A percentile compares a stretch with the other conserved stretches of the same genome.
phyloP scores from a whole-genome alignment of 2,113 vertebrate species.

The Leptobrachium leishanense region DNA sequence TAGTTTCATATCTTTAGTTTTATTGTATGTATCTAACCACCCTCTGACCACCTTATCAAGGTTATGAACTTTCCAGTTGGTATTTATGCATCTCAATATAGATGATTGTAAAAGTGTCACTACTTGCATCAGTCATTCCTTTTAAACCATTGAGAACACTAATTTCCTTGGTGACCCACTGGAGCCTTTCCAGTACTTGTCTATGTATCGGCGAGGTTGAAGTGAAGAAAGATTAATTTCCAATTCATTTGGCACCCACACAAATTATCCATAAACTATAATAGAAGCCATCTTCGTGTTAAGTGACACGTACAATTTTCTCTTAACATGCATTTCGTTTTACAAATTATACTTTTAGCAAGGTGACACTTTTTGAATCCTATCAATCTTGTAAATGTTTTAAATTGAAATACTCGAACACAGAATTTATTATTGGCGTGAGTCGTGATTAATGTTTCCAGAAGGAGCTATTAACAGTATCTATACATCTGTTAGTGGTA shows the following conservation, averaged over 20 bases:
- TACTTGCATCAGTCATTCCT: slow-evolving; percentile 12
- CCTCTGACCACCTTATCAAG: too few relatives aligned
- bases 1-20: too few relatives aligned
- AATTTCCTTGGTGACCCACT: slow-evolving; percentile 34
- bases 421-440: slow-evolving; percentile 71
- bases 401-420: slow-evolving; percentile 74
- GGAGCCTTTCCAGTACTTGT: slow-evolving; percentile 35
- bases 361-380: slow-evolving; percentile 59
- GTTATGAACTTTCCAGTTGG: too few relatives aligned
- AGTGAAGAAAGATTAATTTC: slow-evolving; percentile 41
- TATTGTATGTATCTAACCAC: too few relatives aligned
- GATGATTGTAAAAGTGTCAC: slow-evolving; percentile 9
- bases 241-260: slow-evolving; percentile 46
- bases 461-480: slow-evolving; percentile 72
- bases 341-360: slow-evolving; percentile 44
- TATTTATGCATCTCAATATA: neutral
- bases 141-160: slow-evolving; percentile 12
- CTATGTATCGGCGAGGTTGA: slow-evolving; percentile 36
- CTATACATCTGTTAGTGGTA: slow-evolving; percentile 77
- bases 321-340: slow-evolving; percentile 21
- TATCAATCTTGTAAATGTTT: slow-evolving; percentile 74
- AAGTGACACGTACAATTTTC: slow-evolving; percentile 31
- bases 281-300: slow-evolving; percentile 27
- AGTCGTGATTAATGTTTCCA: slow-evolving; percentile 75
- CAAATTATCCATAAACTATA: slow-evolving; percentile 46